phyloP scores from a whole-genome alignment of 30 jellyfish, hydroid and myxozoan species.

The Clytia hemisphaerica region DNA sequence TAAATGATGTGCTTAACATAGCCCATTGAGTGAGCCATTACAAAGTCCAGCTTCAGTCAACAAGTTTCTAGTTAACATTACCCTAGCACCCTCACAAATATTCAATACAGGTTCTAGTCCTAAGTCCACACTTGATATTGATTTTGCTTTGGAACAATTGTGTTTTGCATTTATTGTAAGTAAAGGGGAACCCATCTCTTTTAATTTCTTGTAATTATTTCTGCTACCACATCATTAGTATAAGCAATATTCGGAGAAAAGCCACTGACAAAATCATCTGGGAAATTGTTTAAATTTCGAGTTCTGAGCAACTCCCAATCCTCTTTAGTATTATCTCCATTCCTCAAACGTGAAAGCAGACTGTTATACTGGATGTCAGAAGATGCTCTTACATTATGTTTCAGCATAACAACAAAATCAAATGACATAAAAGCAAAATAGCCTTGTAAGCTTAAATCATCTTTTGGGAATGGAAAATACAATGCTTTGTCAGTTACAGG shows the following conservation, averaged over 20 bases:
- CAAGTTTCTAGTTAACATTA: too few relatives aligned
- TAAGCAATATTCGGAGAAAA: not conserved
- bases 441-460: constrained; percentile 2
- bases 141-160: not conserved
- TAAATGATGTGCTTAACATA: too few relatives aligned
- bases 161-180: not conserved
- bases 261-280: too few relatives aligned
- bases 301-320: too few relatives aligned
- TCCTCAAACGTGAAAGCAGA: not conserved
- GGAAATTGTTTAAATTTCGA: too few relatives aligned
- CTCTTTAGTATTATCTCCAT: not conserved
- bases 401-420: not conserved
- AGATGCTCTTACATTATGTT: not conserved
- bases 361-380: not conserved
- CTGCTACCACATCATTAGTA: constrained; percentile 1
- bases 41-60: not conserved
- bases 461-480: not conserved
- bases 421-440: not conserved
- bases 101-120: not conserved
- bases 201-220: not conserved
- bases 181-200: not conserved
- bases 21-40: not conserved
- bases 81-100: not conserved
- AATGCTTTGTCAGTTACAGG: constrained; percentile 4
- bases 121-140: not conserved